Base-by-base conservation (phyloP, 2,113 vertebrate genomes). In the Malaclemys terrapin region DNA sequence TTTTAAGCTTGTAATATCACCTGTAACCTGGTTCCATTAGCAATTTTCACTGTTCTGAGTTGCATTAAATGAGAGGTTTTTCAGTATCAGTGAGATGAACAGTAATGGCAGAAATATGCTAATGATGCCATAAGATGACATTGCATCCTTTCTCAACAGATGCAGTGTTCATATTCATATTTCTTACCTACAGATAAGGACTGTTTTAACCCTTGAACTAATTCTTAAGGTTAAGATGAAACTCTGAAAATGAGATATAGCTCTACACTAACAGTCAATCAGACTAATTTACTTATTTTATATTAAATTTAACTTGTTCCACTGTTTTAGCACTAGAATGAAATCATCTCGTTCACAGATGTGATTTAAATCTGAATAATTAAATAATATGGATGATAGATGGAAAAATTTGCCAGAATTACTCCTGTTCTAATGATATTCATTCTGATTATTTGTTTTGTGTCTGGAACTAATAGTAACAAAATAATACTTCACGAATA, bases 391-490 rank as follows among this genome's bases (percentile, higher is more conserved):
- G 14, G 87, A 83, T 82, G 86, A 96, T 3, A 4, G 75, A 85
- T 84, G 29, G 31, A 50, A 89, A 89, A 79, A 47, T 13, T 52
- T 80, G 8, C 50, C 45, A 29, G 17, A 94, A 91, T 89, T 76
- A 6, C 62, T 91, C 38, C 93, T 96, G 85, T 95, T 97, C 57
- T 93, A 35, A 31, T 93, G 35, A 20, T 59, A 1, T 47, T 94
- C 91, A 42, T 53, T 10, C 29, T 92, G 5, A 76, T 96, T 87
- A 45, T 45, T 92, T 94, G 35, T 38, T 82, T 95, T 96, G 50
- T 93, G 1, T 89, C 82, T 94, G 75, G 85, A 95, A 96, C 80
- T 94, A 97, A 93, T 93, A 95, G 88, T 38, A 96, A 85, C 54
- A 69, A 89, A 81, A 59, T 88, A 92, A 93, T 88, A 85, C 62